phyloP scores from a whole-genome alignment of 2,113 vertebrate species.

The Paramormyrops kingsleyae region DNA sequence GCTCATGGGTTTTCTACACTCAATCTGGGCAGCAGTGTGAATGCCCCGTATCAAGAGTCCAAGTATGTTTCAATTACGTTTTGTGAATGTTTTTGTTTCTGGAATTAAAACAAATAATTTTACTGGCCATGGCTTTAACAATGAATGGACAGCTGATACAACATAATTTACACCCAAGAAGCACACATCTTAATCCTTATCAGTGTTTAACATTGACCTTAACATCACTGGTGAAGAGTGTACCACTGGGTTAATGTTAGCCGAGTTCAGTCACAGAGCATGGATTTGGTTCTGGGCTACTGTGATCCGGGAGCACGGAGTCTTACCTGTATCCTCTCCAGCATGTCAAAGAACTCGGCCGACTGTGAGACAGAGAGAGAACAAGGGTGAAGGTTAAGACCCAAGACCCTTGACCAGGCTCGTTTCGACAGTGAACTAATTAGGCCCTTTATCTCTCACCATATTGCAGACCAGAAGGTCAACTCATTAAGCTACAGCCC shows the following conservation, averaged over 20 bases:
- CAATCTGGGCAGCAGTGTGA: background rate
- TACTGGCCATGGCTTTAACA: background rate
- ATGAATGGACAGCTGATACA: too few relatives aligned
- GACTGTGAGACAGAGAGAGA: slow-evolving; percentile 67
- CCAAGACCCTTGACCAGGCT: background rate
- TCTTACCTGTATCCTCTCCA: slow-evolving; percentile 94
- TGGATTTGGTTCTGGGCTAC: background rate
- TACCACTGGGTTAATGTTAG: background rate
- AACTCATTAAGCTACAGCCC: background rate
- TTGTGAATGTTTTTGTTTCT: background rate
- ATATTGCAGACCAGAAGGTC: background rate
- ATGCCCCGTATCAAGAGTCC: background rate
- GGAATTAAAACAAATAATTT: background rate
- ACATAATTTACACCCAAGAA: background rate
- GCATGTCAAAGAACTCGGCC: slow-evolving; percentile 97
- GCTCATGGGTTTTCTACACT: background rate
- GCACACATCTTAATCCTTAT: background rate
- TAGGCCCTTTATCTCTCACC: background rate
- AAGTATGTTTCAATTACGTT: background rate
- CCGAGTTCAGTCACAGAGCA: background rate
- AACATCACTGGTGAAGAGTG: background rate
- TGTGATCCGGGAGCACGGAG: background rate
- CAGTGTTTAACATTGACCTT: background rate
- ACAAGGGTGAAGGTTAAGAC: background rate
- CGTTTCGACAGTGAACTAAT: background rate